phyloP scores from a whole-genome alignment of 2,797 vertebrate genomes.

The Scarus forsteni region DNA sequence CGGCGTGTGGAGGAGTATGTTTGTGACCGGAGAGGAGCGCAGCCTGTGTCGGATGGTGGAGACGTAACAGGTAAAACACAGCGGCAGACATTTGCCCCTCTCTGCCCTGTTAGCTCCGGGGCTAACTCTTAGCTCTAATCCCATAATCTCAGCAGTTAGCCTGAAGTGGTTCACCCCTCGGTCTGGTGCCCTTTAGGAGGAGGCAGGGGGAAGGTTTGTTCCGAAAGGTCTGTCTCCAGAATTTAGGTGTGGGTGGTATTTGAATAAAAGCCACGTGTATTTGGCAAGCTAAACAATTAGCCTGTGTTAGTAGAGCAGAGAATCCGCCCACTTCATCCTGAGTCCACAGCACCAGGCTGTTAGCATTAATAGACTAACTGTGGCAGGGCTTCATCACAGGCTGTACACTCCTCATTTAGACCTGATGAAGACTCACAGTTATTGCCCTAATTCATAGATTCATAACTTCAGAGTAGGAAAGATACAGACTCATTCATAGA shows the following conservation, averaged over 20 bases:
- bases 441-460: too few relatives aligned
- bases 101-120: conserved; percentile 47
- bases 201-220: background rate
- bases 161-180: conserved; percentile 5
- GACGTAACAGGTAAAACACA: conserved; percentile 64
- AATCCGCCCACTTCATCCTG: background rate
- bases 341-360: background rate
- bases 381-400: background rate
- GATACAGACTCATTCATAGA: too few relatives aligned
- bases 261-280: conserved; percentile 1
- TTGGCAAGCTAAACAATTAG: too few relatives aligned
- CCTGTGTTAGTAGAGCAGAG: too few relatives aligned
- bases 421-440: too few relatives aligned
- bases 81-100: conserved; percentile 49
- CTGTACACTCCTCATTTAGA: background rate
- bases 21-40: conserved; percentile 13
- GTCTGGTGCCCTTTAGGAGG: background rate
- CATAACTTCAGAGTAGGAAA: too few relatives aligned
- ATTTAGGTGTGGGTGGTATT: background rate
- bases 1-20: conserved; percentile 47
- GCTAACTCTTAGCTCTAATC: conserved; percentile 75
- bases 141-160: conserved; percentile 74
- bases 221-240: background rate
- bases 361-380: background rate
- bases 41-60: conserved; percentile 31